Evolutionary conservation across 2,797 vertebrate genomes (phyloP), one percentile per base, ranked within the genome.

Genomic region (Zalophus californianus): DNA sequence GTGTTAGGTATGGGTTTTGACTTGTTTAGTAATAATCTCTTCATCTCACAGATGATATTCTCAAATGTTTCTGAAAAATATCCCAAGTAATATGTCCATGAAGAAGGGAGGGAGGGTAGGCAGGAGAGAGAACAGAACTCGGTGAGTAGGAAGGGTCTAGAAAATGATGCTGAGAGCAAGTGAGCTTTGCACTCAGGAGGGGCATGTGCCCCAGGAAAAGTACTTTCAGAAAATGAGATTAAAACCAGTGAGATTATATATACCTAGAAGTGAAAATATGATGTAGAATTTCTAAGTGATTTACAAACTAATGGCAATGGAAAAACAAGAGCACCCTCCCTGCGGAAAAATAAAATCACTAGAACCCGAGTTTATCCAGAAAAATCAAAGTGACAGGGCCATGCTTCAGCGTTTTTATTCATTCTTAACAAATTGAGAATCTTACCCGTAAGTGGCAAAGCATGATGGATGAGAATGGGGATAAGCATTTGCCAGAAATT

Each of bases 371-470:
- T 48, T 48, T 35, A 85, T 64, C 83, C 10, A 35, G 86, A 32
- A 91, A 86, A 88, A 60, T 62, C 56, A 54, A 54, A 83, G 62
- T 35, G 54, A 79, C 15, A 13, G 44, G 3, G 21, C 1, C 4
- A 62, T 91, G 35, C 41, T 60, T 80, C 25, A 68, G 77, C 18
- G 7, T 62, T 84, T 91, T 68, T 80, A 60, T 75, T 88, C 20
- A 54, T 89, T 82, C 16, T 41, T 85, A 32, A 35, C 64, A 80
- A 83, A 95, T 86, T 27, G 32, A 41, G 77, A 66, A 13, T 68
- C 75, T 94, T 79, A 83, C 70, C 54, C 56, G 38, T n/a, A 68
- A 23, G 3, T 88, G 94, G 90, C 41, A 70, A 90, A n/a, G 64
- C 58, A 9, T 80, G 82, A 75, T 35, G 35, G 77, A 88, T 94